Base-by-base conservation (phyloP, 1,140 invertebrate species). In the Cyrtorhinus lividipennis region DNA sequence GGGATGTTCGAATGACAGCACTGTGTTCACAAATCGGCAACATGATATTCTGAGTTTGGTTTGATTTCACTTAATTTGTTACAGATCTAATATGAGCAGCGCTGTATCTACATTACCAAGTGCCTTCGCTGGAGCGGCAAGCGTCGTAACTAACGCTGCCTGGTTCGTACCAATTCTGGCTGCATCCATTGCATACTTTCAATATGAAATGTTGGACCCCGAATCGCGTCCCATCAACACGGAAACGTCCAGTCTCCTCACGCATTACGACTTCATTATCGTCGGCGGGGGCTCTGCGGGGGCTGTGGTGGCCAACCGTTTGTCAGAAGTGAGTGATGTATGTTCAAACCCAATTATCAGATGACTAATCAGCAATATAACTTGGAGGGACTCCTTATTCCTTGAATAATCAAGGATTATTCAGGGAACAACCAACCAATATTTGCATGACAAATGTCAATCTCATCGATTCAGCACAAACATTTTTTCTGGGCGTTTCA, bases 261-360 rank as follows among this genome's bases (percentile, higher is more conserved):
- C 80, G 0, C 78, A 84, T 22, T 92, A 91, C 67, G 88, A 92
- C 72, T 92, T 92, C 67, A 88, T 93, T 62, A 77, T 91, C 63
- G 83, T 98, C n/a, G 95, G 95, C 0, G 90, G 85, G 0, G 95
- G 95, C 10, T 96, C 93, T 0, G 92, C 93, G 68, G 85, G 86
- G 22, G 83, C 90, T 2, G 93, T 97, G n/a, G 76, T 98, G 8
- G 94, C 94, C 0, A 95, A 88, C 73, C 77, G 86, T 20, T 71
- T 90, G 1, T 84, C 83, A 12, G 88, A 90, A 72, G 77, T 53
- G 20, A 53, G 48, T 38, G 15, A n/a, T n/a, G n/a, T n/a, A n/a
- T n/a, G n/a, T n/a, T n/a, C n/a, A n/a, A n/a, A n/a, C n/a, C n/a
- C n/a, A n/a, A n/a, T n/a, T n/a, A n/a, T n/a, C n/a, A n/a, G n/a